phyloP scores from a whole-genome alignment of 2,797 vertebrate species.

The Pipistrellus kuhlii region DNA sequence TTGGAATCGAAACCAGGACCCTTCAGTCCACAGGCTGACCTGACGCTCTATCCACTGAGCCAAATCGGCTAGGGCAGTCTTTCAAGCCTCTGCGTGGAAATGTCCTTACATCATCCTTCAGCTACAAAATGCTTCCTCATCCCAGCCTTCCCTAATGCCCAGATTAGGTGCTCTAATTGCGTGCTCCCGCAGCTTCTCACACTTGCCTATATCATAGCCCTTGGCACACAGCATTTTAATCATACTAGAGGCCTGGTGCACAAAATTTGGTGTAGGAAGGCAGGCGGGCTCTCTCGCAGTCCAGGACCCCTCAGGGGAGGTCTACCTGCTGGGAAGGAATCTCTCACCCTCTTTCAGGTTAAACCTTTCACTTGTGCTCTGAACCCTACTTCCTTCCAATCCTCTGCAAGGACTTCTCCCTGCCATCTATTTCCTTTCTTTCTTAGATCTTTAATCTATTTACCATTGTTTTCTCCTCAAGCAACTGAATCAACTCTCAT shows the following conservation, averaged over 20 bases:
- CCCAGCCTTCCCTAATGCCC: neutral
- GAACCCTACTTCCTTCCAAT: neutral
- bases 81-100: neutral
- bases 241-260: neutral
- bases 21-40: too few relatives aligned
- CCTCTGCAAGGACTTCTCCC: neutral
- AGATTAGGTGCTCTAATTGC: neutral
- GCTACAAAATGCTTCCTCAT: neutral
- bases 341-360: neutral
- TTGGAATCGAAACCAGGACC: too few relatives aligned
- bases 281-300: too few relatives aligned
- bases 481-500: constrained; percentile 21
- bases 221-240: neutral
- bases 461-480: neutral
- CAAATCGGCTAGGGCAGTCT: neutral
- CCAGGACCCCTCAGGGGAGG: too few relatives aligned
- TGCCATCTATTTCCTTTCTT: neutral
- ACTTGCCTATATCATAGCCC: neutral
- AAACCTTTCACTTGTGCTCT: constrained; percentile 22
- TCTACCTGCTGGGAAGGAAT: neutral
- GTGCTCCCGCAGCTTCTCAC: neutral
- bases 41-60: too few relatives aligned
- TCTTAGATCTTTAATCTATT: neutral
- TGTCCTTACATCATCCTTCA: neutral
- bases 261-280: too few relatives aligned